phyloP scores from a whole-genome alignment of 2,888 invertebrate species.

The Tholera decimalis region DNA sequence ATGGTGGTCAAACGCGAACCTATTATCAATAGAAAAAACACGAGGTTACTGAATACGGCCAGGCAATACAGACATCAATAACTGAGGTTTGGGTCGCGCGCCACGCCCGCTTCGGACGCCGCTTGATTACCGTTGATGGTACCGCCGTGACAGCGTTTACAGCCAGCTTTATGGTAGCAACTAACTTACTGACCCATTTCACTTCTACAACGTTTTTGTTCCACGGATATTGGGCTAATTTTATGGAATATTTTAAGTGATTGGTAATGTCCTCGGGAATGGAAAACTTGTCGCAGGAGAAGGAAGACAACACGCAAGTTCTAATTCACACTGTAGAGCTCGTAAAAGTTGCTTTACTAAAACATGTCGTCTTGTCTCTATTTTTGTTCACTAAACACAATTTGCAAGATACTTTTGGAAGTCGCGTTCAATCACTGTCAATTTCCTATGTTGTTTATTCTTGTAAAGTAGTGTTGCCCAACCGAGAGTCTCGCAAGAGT shows the following conservation, averaged over 20 bases:
- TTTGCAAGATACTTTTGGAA: constrained; percentile 20
- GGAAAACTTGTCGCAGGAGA: constrained; percentile 23
- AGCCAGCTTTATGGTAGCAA: constrained; percentile 42
- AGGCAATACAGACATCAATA: constrained; percentile 28
- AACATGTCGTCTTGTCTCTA: constrained; percentile 16
- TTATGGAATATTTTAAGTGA: constrained; percentile 49
- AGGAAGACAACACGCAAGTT: constrained; percentile 32
- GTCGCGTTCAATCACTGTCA: constrained; percentile 38
- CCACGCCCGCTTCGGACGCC: constrained; percentile 51
- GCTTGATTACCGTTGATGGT: constrained; percentile 51
- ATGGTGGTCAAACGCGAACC: too few relatives aligned
- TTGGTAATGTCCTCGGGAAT: constrained; percentile 37
- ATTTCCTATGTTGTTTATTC: constrained; percentile 12
- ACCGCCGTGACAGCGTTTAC: constrained; percentile 41
- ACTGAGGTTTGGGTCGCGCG: constrained; percentile 43
- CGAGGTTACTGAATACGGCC: constrained; percentile 2
- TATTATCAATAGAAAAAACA: constrained; percentile 10
- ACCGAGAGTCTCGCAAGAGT: too few relatives aligned
- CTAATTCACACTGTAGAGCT: constrained; percentile 23
- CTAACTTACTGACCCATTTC: constrained; percentile 45
- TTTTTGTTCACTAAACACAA: constrained; percentile 26
- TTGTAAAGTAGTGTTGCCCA: too few relatives aligned
- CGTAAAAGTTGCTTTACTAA: constrained; percentile 15
- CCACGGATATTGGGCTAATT: constrained; percentile 27
- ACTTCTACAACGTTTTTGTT: constrained; percentile 43